Evolutionary conservation across 2,113 vertebrate genomes (phyloP).

Genomic region (Prinia subflava): DNA sequence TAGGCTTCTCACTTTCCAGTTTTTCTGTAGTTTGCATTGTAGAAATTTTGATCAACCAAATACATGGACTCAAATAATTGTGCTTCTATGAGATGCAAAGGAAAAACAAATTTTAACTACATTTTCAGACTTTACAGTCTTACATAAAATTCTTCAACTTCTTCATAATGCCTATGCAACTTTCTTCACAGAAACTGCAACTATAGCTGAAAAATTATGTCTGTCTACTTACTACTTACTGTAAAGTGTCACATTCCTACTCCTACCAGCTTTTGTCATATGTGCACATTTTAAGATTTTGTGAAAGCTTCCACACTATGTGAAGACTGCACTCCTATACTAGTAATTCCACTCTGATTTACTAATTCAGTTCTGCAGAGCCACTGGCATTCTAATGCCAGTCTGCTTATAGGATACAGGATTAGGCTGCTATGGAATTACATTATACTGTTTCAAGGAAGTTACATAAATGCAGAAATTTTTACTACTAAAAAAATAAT

Average conservation of each 20-base stretch:
- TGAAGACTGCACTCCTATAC: background rate
- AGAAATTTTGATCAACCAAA: background rate
- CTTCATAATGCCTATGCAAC: background rate
- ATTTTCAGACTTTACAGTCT: background rate
- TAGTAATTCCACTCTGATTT: background rate
- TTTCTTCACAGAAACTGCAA: background rate
- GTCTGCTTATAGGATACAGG: background rate
- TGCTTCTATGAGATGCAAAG: background rate
- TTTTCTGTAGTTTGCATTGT: background rate
- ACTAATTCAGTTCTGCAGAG: background rate
- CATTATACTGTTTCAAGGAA: background rate
- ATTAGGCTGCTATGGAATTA: background rate
- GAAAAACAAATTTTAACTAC: background rate
- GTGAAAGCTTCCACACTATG: background rate
- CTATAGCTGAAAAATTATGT: background rate
- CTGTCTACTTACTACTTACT: background rate
- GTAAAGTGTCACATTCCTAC: background rate
- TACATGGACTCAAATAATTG: background rate
- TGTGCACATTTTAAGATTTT: background rate
- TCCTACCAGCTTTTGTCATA: background rate
- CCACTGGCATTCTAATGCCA: background rate
- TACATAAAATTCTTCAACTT: background rate
- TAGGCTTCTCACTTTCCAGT: background rate
- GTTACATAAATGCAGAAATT: background rate
- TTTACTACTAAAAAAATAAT: background rate